Evolutionary conservation across 2,113 vertebrate species (phyloP).

Genomic region (Aphelocoma coerulescens): DNA sequence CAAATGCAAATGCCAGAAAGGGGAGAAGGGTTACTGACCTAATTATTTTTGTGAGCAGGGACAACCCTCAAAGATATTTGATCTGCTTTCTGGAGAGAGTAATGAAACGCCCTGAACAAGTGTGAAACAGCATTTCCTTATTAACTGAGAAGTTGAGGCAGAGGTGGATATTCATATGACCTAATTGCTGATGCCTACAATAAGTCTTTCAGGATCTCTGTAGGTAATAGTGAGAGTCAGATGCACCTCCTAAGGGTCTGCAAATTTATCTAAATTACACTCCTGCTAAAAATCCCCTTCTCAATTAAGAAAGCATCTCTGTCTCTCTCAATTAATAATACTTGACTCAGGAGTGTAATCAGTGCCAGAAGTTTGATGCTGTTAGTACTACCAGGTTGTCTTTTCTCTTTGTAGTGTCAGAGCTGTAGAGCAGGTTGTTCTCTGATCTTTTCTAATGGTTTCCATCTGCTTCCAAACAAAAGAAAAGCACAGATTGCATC

Average conservation of each 20-base stretch:
- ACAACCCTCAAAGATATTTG: not conserved
- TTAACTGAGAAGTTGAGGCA: not conserved
- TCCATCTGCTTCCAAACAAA: not conserved
- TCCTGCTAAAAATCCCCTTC: not conserved
- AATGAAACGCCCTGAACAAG: not conserved
- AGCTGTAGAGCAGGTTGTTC: not conserved
- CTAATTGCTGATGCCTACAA: not conserved
- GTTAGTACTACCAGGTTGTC: not conserved
- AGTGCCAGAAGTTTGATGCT: not conserved
- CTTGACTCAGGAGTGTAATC: not conserved
- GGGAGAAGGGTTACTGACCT: not conserved
- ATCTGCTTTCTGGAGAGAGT: not conserved
- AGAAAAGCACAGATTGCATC: not conserved
- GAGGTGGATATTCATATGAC: not conserved
- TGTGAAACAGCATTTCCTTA: not conserved
- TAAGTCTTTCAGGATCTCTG: not conserved
- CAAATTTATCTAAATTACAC: not conserved
- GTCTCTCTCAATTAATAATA: not conserved
- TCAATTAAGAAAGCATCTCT: not conserved
- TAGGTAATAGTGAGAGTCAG: not conserved
- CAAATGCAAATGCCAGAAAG: not conserved
- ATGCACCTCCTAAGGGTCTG: not conserved
- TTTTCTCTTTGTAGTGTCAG: slow-evolving; percentile 12
- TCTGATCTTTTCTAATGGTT: not conserved
- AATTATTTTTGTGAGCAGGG: not conserved